These are phyloP conservation scores for Vulpes vulpes DNA, from an alignment of 2,113 vertebrate species.

Conservation along the genomic window DNA sequence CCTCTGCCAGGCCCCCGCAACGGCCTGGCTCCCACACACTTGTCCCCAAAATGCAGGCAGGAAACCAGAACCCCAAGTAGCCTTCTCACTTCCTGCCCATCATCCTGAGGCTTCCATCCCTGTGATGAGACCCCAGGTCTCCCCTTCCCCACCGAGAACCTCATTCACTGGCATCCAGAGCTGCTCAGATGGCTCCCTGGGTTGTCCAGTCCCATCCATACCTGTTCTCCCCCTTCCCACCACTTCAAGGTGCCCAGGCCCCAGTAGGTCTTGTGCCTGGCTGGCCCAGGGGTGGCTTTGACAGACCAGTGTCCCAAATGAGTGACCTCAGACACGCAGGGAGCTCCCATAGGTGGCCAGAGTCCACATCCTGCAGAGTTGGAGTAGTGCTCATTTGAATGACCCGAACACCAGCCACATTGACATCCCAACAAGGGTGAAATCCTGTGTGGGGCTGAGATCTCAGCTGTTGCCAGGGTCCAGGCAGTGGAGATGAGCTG, in stretches of 20 bases:
- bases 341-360: background rate
- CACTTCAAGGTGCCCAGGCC: background rate
- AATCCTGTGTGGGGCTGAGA: background rate
- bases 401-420: background rate
- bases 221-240: accelerated
- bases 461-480: background rate
- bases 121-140: background rate
- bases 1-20: background rate
- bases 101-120: too few species aligned
- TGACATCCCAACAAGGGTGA: background rate
- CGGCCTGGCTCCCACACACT: background rate
- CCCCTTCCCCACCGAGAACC: background rate
- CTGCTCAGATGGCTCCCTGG: background rate
- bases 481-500: background rate
- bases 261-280: background rate
- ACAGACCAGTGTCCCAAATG: background rate
- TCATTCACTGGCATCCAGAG: accelerated
- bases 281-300: background rate
- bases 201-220: background rate
- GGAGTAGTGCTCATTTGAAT: background rate
- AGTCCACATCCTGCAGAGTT: accelerated
- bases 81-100: background rate
- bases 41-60: background rate
- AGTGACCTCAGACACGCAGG: background rate
- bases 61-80: background rate